Evolutionary conservation across 2,797 vertebrate species (phyloP).

Genomic region (Parauchenoglanis ngamensis): DNA sequence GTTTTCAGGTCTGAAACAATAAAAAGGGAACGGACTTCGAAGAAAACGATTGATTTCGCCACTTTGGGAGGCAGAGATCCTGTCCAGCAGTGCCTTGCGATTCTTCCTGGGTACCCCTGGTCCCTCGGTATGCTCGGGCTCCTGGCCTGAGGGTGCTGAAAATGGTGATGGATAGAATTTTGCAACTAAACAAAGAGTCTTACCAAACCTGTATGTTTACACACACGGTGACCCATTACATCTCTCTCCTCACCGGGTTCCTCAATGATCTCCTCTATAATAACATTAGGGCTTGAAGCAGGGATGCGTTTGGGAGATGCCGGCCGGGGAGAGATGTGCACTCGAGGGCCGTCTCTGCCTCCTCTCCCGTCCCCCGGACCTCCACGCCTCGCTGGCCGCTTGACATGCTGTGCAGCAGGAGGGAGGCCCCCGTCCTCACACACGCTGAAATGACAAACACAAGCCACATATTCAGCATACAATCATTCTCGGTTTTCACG

Average conservation of each 20-base stretch:
- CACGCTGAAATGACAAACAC: conserved; percentile 19
- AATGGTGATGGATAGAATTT: neutral
- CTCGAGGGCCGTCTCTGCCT: neutral
- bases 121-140: neutral
- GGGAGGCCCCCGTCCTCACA: conserved; percentile 4
- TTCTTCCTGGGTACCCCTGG: conserved; percentile 5
- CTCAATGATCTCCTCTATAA: conserved; percentile 51
- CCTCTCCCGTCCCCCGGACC: neutral
- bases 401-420: conserved; percentile 2
- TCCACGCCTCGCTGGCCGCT: neutral
- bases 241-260: conserved; percentile 28
- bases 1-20: neutral
- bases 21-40: too few relatives aligned
- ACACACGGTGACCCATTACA: neutral
- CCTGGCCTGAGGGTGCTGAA: neutral
- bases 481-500: neutral
- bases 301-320: neutral
- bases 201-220: too few relatives aligned
- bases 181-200: neutral
- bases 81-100: neutral
- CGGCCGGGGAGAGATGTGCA: neutral
- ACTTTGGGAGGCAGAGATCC: neutral
- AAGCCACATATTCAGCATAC: neutral
- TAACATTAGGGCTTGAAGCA: conserved; percentile 27
- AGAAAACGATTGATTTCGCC: neutral